phyloP scores from a whole-genome alignment of 2,888 invertebrate genomes.

The Lydus trimaculatus region DNA sequence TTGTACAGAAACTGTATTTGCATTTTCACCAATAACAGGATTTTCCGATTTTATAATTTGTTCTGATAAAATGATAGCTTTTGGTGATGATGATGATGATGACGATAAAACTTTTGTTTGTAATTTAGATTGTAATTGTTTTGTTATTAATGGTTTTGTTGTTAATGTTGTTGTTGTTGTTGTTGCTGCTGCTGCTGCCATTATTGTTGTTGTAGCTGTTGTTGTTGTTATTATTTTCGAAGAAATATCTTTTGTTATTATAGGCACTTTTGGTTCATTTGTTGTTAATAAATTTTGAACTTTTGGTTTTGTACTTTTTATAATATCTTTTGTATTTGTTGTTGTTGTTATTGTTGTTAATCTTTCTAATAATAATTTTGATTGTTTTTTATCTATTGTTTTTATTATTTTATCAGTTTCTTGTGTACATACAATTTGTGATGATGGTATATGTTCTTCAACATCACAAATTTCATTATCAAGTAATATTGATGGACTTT shows the following conservation, averaged over 20 bases:
- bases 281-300: slow-evolving; percentile 21
- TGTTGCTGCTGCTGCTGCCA: neutral
- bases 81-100: no score
- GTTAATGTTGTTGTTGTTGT: neutral
- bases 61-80: slow-evolving; percentile 56
- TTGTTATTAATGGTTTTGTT: neutral
- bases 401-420: slow-evolving; percentile 26
- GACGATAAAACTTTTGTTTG: slow-evolving; percentile 2
- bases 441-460: slow-evolving; percentile 51
- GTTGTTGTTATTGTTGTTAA: slow-evolving; percentile 53
- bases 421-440: slow-evolving; percentile 38
- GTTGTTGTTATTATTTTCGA: slow-evolving; percentile 29
- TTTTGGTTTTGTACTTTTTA: slow-evolving; percentile 19
- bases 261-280: slow-evolving; percentile 29
- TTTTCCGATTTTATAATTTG: slow-evolving; percentile 54
- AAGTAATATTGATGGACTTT: slow-evolving; percentile 17
- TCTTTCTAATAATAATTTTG: slow-evolving; percentile 67
- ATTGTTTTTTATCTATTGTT: slow-evolving; percentile 55
- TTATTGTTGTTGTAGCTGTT: slow-evolving; percentile 12
- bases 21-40: slow-evolving; percentile 18
- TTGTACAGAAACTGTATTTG: slow-evolving; percentile 46
- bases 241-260: slow-evolving; percentile 13
- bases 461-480: slow-evolving; percentile 45
- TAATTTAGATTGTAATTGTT: slow-evolving; percentile 9
- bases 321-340: slow-evolving; percentile 14